These are phyloP conservation scores for Bombus vancouverensis DNA, from an alignment of 1,140 invertebrate genomes.

Conservation along the genomic window DNA sequence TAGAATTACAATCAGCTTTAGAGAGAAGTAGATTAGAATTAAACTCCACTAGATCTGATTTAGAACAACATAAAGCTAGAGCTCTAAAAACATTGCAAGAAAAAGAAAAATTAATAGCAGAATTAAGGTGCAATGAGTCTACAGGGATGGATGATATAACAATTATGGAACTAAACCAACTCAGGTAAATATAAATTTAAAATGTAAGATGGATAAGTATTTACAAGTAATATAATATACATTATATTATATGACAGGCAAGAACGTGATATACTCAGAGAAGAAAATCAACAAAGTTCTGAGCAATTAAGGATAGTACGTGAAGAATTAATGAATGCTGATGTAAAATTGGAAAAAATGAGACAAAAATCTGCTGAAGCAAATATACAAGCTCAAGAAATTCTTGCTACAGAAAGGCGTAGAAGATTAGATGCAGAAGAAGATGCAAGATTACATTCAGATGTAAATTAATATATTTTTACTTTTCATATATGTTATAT, in stretches of 20 bases:
- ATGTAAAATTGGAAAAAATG: conserved; percentile 80
- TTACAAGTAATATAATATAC: no score
- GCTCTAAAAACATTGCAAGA: conserved; percentile 90
- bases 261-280: conserved; percentile 85
- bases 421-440: conserved; percentile 84
- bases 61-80: conserved; percentile 87
- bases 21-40: conserved; percentile 85
- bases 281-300: conserved; percentile 84
- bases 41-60: conserved; percentile 84
- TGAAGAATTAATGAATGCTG: conserved; percentile 83
- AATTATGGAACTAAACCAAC: conserved; percentile 81
- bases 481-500: conserved; percentile 12
- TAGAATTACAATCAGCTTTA: conserved; percentile 80
- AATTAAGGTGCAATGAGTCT: conserved; percentile 82
- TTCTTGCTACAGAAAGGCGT: conserved; percentile 83
- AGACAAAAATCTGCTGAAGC: conserved; percentile 75
- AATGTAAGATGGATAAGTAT: conserved; percentile 3
- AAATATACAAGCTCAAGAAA: conserved; percentile 83
- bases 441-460: conserved; percentile 83
- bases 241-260: conserved; percentile 74
- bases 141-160: conserved; percentile 75
- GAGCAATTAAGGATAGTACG: conserved; percentile 83
- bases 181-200: conserved; percentile 74
- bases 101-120: conserved; percentile 89
- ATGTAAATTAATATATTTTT: conserved; percentile 72